phyloP scores from a whole-genome alignment of 2,888 invertebrate species.

The Ethmia dodecea region DNA sequence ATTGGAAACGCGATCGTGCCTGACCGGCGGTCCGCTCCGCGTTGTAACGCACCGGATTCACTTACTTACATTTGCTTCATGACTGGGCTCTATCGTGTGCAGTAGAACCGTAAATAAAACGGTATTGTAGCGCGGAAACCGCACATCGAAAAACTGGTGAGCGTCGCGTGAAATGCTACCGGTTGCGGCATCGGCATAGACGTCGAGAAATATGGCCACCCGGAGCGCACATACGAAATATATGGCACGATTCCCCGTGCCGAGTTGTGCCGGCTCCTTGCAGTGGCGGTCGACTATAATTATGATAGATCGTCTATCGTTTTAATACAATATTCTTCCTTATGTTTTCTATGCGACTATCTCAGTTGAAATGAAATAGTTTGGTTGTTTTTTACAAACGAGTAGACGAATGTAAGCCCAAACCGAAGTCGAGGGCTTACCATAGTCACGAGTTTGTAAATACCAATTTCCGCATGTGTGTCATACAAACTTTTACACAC shows the following conservation, averaged over 20 bases:
- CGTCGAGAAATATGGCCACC: slow-evolving; percentile 58
- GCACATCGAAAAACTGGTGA: slow-evolving; percentile 63
- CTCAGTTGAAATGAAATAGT: too few species aligned
- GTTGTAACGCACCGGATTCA: slow-evolving; percentile 31
- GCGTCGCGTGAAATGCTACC: slow-evolving; percentile 67
- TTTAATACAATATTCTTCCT: too few species aligned
- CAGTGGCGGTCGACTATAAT: too few species aligned
- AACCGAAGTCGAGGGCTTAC: too few species aligned
- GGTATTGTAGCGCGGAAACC: slow-evolving; percentile 61
- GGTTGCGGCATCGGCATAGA: slow-evolving; percentile 48
- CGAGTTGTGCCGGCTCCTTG: slow-evolving; percentile 53
- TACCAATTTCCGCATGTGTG: too few species aligned
- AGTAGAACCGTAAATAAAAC: slow-evolving; percentile 60
- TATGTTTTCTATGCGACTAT: too few species aligned
- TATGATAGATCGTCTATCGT: too few species aligned
- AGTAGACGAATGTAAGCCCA: too few species aligned
- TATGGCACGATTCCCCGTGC: slow-evolving; percentile 34
- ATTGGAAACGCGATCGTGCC: slow-evolving; percentile 40
- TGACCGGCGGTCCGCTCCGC: slow-evolving; percentile 31
- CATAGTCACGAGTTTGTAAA: too few species aligned
- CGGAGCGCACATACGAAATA: slow-evolving; percentile 56
- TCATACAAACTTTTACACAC: too few species aligned
- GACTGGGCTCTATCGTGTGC: slow-evolving; percentile 48
- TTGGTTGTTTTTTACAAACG: too few species aligned
- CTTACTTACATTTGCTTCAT: slow-evolving; percentile 44